Evolutionary conservation across 1,140 invertebrate species (phyloP).

Genomic region (Micrasema longulum): DNA sequence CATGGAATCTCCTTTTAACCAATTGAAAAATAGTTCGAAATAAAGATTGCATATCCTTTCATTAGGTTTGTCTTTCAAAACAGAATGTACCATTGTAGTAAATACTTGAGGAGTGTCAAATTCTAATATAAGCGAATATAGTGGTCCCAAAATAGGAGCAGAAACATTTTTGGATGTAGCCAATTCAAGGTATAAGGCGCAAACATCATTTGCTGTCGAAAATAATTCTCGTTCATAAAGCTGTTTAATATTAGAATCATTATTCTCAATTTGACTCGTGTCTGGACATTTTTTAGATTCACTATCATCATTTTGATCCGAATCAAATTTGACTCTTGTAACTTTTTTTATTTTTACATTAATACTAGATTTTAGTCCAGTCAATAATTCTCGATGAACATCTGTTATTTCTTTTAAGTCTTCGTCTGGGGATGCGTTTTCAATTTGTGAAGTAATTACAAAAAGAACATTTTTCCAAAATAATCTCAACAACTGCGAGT

Average conservation of each 20-base stretch:
- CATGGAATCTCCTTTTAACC: conserved; percentile 63
- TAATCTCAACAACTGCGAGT: conserved; percentile 62
- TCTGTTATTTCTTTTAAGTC: conserved; percentile 52
- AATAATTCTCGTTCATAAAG: conserved; percentile 61
- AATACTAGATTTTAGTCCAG: conserved; percentile 56
- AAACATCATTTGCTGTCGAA: conserved; percentile 66
- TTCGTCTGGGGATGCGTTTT: conserved; percentile 54
- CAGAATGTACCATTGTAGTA: conserved; percentile 57
- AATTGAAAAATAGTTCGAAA: conserved; percentile 63
- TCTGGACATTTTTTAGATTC: not conserved
- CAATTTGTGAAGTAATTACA: conserved; percentile 61
- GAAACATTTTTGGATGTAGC: conserved; percentile 59
- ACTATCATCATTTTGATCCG: conserved; percentile 32
- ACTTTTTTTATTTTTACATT: conserved; percentile 56
- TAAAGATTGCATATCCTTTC: conserved; percentile 64
- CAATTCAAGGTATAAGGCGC: conserved; percentile 66
- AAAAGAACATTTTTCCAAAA: conserved; percentile 69
- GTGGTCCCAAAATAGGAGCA: conserved; percentile 58
- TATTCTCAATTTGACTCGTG: too few species aligned
- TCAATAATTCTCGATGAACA: conserved; percentile 58
- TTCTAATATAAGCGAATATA: conserved; percentile 62
- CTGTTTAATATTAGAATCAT: conserved; percentile 32
- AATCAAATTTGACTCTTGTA: conserved; percentile 58
- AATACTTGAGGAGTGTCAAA: conserved; percentile 66
- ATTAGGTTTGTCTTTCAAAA: conserved; percentile 53